Evolutionary conservation across 2,797 vertebrate genomes (phyloP).

Genomic region (Xenops minutus): DNA sequence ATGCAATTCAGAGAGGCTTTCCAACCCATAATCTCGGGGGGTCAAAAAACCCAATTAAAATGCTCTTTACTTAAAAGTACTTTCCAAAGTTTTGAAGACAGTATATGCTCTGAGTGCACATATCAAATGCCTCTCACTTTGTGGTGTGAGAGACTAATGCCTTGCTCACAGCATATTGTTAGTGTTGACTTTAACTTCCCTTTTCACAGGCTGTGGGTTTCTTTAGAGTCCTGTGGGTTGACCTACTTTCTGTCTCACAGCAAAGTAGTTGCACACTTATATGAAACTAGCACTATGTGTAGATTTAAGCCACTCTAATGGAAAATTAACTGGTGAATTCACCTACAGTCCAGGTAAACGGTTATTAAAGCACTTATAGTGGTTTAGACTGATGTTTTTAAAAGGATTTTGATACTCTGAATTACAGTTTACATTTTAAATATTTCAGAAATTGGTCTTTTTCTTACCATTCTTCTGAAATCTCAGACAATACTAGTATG

Average conservation of each 20-base stretch:
- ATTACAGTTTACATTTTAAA: slow-evolving; percentile 17
- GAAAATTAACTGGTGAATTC: neutral
- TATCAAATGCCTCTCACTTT: neutral
- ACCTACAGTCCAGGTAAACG: neutral
- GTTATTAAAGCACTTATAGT: slow-evolving; percentile 15
- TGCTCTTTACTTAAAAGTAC: neutral
- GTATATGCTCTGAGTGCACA: neutral
- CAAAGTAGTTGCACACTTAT: neutral
- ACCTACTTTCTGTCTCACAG: neutral
- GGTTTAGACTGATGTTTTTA: neutral
- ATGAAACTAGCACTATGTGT: neutral
- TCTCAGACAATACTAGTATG: neutral
- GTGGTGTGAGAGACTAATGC: neutral
- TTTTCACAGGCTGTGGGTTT: neutral
- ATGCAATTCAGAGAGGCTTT: neutral
- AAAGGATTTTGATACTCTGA: neutral
- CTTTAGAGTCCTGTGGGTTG: neutral
- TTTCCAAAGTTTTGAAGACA: neutral
- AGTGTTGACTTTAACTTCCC: neutral
- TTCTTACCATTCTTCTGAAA: neutral
- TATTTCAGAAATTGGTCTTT: slow-evolving; percentile 20
- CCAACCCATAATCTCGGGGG: neutral
- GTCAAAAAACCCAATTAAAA: neutral
- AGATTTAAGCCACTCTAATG: slow-evolving; percentile 7
- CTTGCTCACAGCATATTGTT: neutral